Base-by-base conservation (phyloP, 2,888 invertebrate genomes). In the Amiota minor region DNA sequence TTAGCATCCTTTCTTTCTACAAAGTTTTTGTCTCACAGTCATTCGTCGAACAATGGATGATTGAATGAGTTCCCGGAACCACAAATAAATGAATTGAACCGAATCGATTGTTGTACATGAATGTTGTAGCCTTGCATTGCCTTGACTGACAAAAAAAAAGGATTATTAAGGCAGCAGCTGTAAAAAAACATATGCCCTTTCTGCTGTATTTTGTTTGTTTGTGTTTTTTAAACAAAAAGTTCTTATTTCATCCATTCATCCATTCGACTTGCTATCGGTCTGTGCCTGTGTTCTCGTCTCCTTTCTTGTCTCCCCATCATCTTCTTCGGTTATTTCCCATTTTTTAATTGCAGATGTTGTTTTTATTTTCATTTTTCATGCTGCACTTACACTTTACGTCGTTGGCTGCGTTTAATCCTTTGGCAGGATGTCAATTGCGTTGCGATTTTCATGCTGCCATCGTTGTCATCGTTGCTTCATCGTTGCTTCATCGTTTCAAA, bases 341-440 rank as follows among this genome's bases (percentile, higher is more conserved):
- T 62, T 62, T 11, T 62, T 23, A 11, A 14, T 62, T 62, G 23
- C 61, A 3, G 53, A n/a, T 53, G 12, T 53, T 53, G 12, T 53
- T 53, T 53, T 53, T n/a, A 53, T 53, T 53, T 10, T 53, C n/a
- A n/a, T 53, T 53, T 53, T 53, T 12, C 35, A 12, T 16, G 59
- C 18, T 59, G n/a, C 59, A 18, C 18, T 50, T 35, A 53, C 53
- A 18, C 59, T n/a, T 59, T 59, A 11, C 18, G 6, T 8, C 12
- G 20, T 35, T 35, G 56, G 56, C 20, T 46, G 49, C 59, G 61
- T 53, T 72, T 62, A 69, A 69, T 72, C 46, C 72, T 68, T 62
- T 55, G 72, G 61, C 62, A 61, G 69, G 72, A 50, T 74, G 71
- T 75, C 78, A 75, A 75, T 75, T 76, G 75, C 65, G 35, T 47